These are phyloP conservation scores for Clitarchus hookeri DNA, from an alignment of 2,888 invertebrate genomes.

Conservation along the genomic window DNA sequence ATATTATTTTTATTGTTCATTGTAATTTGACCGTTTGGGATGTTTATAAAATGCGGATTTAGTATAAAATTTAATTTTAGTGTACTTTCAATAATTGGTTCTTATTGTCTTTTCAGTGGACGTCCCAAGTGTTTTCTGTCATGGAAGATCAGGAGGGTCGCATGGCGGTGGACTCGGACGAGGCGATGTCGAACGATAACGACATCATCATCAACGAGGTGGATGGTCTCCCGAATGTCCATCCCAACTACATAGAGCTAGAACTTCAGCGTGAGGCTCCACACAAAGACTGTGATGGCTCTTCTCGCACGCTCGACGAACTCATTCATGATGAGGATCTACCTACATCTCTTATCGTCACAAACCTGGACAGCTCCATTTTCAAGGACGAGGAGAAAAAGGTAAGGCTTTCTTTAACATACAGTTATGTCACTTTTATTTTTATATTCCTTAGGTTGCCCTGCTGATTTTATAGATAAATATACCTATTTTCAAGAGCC, in stretches of 20 bases:
- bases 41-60: too few relatives aligned
- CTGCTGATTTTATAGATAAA: too few relatives aligned
- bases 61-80: neutral
- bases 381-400: slow-evolving; percentile 64
- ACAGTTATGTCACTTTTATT: too few relatives aligned
- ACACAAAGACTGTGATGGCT: slow-evolving; percentile 47
- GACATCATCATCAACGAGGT: slow-evolving; percentile 74
- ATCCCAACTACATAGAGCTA: slow-evolving; percentile 74
- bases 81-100: neutral
- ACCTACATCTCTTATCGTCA: slow-evolving; percentile 87
- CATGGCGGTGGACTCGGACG: slow-evolving; percentile 39
- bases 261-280: slow-evolving; percentile 59
- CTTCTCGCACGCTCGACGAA: slow-evolving; percentile 61
- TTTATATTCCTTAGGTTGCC: too few relatives aligned
- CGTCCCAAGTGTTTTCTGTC: neutral
- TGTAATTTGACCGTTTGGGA: too few relatives aligned
- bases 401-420: slow-evolving; percentile 47
- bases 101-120: neutral
- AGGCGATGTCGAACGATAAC: slow-evolving; percentile 37
- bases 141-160: slow-evolving; percentile 40
- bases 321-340: slow-evolving; percentile 74
- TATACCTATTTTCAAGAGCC: too few relatives aligned
- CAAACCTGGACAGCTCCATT: slow-evolving; percentile 81
- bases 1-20: too few relatives aligned
- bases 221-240: slow-evolving; percentile 83